Percentiles rank a stretch among this genome's conserved stretches.
phyloP scores from a whole-genome alignment of 2,113 vertebrate genomes.

The Condylura cristata region DNA sequence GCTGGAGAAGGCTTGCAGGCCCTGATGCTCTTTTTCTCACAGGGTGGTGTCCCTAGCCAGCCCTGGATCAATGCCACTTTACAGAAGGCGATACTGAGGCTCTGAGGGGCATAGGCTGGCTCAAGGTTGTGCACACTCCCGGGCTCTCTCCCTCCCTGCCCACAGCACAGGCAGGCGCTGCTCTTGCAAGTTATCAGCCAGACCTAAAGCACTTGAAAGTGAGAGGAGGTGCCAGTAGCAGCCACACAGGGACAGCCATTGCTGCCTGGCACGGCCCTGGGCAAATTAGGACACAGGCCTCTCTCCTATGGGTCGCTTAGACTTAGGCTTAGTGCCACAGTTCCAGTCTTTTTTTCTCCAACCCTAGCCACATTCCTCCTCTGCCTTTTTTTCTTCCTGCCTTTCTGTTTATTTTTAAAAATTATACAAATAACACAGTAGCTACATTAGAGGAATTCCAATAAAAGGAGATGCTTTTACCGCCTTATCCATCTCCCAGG shows the following conservation, averaged over 20 bases:
- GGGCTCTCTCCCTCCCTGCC: neutral
- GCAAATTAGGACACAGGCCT: neutral
- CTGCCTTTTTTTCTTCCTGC: neutral
- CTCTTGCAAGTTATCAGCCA: rapidly evolving
- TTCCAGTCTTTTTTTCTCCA: neutral
- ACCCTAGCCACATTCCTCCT: neutral
- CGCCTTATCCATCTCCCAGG: neutral
- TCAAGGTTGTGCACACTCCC: rapidly evolving
- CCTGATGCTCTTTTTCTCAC: neutral
- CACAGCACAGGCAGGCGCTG: rapidly evolving
- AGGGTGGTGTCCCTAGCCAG: neutral
- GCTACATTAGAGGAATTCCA: neutral
- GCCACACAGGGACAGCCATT: neutral
- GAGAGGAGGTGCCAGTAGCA: rapidly evolving
- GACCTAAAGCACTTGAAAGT: rapidly evolving
- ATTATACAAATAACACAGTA: rapidly evolving
- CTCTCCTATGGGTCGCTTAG: too few relatives aligned
- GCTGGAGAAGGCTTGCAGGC: neutral
- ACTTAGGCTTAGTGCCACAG: rapidly evolving
- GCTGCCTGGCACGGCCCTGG: neutral
- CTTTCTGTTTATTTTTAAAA: neutral
- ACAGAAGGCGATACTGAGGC: neutral
- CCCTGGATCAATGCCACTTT: neutral
- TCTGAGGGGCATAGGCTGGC: neutral
- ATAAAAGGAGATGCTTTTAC: neutral